A percentile compares a stretch with the other conserved stretches of the same genome.
Conservation (phyloP, 2,797 vertebrate species). For the Dallia pectoralis region DNA sequence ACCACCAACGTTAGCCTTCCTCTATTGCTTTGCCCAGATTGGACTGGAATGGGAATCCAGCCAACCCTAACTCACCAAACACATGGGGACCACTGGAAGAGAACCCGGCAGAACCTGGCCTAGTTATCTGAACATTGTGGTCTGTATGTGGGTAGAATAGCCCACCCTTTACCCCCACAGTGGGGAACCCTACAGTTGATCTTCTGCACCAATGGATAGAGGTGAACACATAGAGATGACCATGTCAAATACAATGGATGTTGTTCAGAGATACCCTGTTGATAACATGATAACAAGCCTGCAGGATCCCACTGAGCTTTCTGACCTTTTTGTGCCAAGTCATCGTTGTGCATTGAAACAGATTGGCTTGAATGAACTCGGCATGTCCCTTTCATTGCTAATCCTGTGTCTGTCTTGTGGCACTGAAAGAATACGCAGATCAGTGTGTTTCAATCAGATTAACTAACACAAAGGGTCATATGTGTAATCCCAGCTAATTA, state of each 20-base stretch:
- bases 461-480: conserved; percentile 50
- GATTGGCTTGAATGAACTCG: not conserved
- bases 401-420: conserved; percentile 33
- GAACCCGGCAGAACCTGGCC: not conserved
- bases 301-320: not conserved
- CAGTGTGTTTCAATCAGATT: conserved; percentile 65
- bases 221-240: too few species aligned
- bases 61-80: conserved; percentile 52
- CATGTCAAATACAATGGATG: too few species aligned
- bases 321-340: not conserved
- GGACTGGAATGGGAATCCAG: conserved; percentile 70
- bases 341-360: not conserved
- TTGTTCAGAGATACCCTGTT: not conserved
- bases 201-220: not conserved
- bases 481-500: conserved; percentile 68
- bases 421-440: conserved; percentile 52
- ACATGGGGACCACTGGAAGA: conserved; percentile 26
- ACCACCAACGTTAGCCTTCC: conserved; percentile 70
- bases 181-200: not conserved
- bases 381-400: conserved; percentile 24
- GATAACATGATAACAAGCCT: not conserved
- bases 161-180: not conserved
- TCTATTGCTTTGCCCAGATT: conserved; percentile 80
- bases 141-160: not conserved
- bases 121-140: not conserved